These are phyloP conservation scores for Himalopsyche tibetana DNA, from an alignment of 2,888 invertebrate species.

Conservation along the genomic window DNA sequence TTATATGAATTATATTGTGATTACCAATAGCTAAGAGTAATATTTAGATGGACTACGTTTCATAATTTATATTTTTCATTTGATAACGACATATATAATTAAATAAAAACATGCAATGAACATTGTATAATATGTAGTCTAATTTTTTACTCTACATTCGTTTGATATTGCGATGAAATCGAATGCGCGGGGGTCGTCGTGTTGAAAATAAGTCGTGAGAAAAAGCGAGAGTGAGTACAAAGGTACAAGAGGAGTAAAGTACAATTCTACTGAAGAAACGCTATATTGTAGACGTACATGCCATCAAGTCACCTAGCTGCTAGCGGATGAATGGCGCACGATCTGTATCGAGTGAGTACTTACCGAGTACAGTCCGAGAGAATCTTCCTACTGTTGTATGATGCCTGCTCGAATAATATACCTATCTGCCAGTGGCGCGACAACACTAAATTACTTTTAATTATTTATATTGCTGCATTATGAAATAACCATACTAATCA, in stretches of 20 bases:
- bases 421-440: not conserved
- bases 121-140: not conserved
- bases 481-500: no score
- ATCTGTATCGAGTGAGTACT: slow-evolving; percentile 56
- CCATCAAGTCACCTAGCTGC: slow-evolving; percentile 39
- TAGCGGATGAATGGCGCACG: slow-evolving; percentile 57
- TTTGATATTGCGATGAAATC: slow-evolving; percentile 8
- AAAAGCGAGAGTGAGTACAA: slow-evolving; percentile 60
- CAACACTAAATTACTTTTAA: no score
- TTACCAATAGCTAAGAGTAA: no score
- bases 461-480: no score
- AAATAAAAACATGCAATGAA: not conserved
- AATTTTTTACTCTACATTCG: slow-evolving; percentile 4
- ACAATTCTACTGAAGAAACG: slow-evolving; percentile 18
- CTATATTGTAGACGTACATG: slow-evolving; percentile 8
- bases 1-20: no score
- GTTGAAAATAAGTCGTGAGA: slow-evolving; percentile 61
- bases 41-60: no score
- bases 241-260: slow-evolving; percentile 1
- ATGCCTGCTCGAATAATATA: slow-evolving; percentile 3
- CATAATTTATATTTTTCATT: no score
- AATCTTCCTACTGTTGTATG: slow-evolving; percentile 31
- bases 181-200: slow-evolving; percentile 38
- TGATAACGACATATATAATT: not conserved
- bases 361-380: slow-evolving; percentile 13